Percentiles rank a stretch among this genome's conserved stretches.
Evolutionary conservation across 2,113 vertebrate species (phyloP).

Genomic region (Carassius carassius): DNA sequence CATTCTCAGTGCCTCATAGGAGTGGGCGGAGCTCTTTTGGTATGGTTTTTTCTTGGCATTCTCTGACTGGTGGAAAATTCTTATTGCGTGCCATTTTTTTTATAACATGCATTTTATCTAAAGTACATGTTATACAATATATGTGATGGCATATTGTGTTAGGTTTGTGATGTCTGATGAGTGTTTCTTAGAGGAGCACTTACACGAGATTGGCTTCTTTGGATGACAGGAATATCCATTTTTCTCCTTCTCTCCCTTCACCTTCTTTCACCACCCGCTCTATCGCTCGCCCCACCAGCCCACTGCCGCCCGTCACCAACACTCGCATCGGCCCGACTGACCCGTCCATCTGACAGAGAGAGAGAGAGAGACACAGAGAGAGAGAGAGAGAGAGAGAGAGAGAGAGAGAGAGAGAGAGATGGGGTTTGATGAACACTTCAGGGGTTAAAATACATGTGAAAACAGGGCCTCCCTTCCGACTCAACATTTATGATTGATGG

Average conservation of each 20-base stretch:
- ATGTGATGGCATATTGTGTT: too few relatives aligned
- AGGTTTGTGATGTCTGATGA: too few relatives aligned
- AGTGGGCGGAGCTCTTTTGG: too few relatives aligned
- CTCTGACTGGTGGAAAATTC: too few relatives aligned
- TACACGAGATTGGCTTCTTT: constrained; percentile 89
- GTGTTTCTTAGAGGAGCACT: constrained; percentile 51
- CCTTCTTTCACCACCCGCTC: constrained; percentile 82
- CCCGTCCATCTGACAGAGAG: constrained; percentile 46
- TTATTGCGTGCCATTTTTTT: too few relatives aligned
- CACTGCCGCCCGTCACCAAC: constrained; percentile 90
- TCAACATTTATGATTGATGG: too few relatives aligned
- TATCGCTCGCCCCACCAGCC: constrained; percentile 89
- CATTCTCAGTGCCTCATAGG: too few relatives aligned
- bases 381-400: not conserved
- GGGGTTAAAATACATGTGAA: not conserved
- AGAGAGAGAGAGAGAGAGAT: not conserved
- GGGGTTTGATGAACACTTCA: not conserved
- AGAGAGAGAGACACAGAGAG: too few relatives aligned
- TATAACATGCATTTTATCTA: too few relatives aligned
- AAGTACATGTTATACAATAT: too few relatives aligned
- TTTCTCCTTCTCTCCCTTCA: constrained; percentile 75
- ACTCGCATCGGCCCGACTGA: constrained; percentile 68
- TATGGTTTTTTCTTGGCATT: too few relatives aligned
- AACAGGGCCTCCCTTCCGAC: too few relatives aligned
- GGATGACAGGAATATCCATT: constrained; percentile 92